phyloP scores from a whole-genome alignment of 2,113 vertebrate species.

The Erinaceus europaeus region DNA sequence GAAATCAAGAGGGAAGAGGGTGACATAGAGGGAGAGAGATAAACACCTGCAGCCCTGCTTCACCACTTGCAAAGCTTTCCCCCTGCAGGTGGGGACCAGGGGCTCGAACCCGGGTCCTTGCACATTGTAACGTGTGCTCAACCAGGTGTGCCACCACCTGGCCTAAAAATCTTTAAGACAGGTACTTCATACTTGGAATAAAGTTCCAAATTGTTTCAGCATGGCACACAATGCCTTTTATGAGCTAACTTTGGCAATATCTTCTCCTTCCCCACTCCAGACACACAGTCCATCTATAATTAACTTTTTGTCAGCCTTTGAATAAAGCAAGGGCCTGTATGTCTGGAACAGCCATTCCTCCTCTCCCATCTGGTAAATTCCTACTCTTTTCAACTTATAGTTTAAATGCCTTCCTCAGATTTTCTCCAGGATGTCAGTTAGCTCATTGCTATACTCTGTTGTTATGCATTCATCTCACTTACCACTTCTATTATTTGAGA shows the following conservation, averaged over 20 bases:
- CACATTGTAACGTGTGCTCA: no score
- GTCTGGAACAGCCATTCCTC: neutral
- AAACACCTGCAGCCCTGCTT: no score
- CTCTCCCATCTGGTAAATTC: neutral
- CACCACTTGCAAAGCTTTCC: no score
- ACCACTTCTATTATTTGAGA: neutral
- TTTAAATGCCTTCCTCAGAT: neutral
- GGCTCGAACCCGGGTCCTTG: no score
- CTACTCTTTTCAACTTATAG: neutral
- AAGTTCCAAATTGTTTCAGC: slow-evolving; percentile 28
- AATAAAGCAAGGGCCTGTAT: slow-evolving; percentile 1
- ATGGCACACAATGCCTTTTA: neutral
- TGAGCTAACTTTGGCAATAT: neutral
- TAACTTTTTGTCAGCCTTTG: neutral
- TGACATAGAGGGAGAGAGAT: no score
- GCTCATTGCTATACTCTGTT: neutral
- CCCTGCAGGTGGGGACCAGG: no score
- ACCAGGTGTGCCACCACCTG: no score
- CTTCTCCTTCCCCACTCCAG: neutral
- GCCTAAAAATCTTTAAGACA: neutral
- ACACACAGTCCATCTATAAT: slow-evolving; percentile 5
- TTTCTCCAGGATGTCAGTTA: neutral
- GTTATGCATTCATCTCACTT: neutral
- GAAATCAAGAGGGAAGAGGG: no score
- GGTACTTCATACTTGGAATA: neutral